Evolutionary conservation across 2,113 vertebrate species (phyloP), one percentile per base, ranked within the genome.

Genomic region (Mola mola): DNA sequence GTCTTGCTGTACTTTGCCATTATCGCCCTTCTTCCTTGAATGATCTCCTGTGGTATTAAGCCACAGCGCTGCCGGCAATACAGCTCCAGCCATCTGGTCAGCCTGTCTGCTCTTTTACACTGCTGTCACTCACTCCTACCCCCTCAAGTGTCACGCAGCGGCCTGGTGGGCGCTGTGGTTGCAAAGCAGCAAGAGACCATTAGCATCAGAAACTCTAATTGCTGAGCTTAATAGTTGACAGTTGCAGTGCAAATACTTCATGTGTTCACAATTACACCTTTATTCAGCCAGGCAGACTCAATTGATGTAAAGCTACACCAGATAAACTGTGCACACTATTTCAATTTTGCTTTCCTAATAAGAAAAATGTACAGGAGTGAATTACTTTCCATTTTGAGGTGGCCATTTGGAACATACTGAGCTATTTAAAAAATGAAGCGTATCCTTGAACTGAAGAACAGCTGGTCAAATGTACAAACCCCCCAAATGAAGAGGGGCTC

Each of bases 41-140:
- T 57, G 63, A 63, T 78, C 62, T 62, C 67, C 79, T 65, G 61
- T 79, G 65, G 65, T 70, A 62, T 80, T 82, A 70, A 66, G 72
- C 83, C 56, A 69, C 66, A 73, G 74, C 66, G 78, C 79, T 82
- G 76, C 75, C 87, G 78, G 77, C 81, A 50, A 57, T 72, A 61
- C 74, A 86, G 67, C 76, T 90, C 70, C 26, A 69, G 87, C 89
- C 89, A 90, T 92, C 89, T 90, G 91, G 83, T 84, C 82, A 63
- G 70, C 81, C 76, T 85, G 79, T 79, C 84, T 90, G 77, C 71
- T 83, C 68, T 64, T 67, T 75, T 72, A 57, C 79, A 84, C 69
- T 57, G 51, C 85, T 83, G 81, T 87, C 86, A 79, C 79, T 86
- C 80, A 80, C 79, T 88, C 79, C 82, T 82, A 76, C 81, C 78